Evolutionary conservation across 2,888 invertebrate species (phyloP), one percentile per base, ranked within the genome.

Genomic region (Hyppa rectilinea): DNA sequence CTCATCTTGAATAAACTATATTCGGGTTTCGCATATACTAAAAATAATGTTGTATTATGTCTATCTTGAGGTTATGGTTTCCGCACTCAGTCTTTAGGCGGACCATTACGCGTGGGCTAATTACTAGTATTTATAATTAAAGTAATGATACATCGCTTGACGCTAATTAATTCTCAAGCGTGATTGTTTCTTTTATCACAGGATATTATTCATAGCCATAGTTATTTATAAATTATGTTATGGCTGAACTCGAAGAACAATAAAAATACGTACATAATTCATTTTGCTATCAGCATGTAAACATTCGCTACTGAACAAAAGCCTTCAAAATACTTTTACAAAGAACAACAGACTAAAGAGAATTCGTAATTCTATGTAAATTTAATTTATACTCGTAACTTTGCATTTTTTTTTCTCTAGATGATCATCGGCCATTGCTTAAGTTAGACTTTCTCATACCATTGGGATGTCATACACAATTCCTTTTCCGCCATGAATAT

Each of bases 171-270:
- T 12, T 31, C 9, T 20, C 2, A 64, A 71, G 23, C 29, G 12
- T 40, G 14, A 29, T 47, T 55, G 14, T 58, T 40, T 34, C 4
- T 47, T 73, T 66, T 66, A 66, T 72, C 58, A 40, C 45, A 58
- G 47, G 63, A 29, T 43, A 23, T 71, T 36, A 72, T 31, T 72
- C 66, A 50, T 60, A 47, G 38, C 3, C 34, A 43, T 36, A 10
- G 23, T 55, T 36, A 47, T 36, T 36, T 26, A 64, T 53, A 43
- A 34, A 67, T 52, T 9, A 0, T 29, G 10, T 63, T 53, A 23
- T 53, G 52, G 3, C 36, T 49, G 23, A 36, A 52, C 4, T 45
- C 12, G 14, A 17, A 45, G 0, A 58, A 34, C 9, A 31, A 29
- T 29, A 23, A 26, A 36, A 43, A 38, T 45, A 31, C 14, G 14